Evolutionary conservation across 2,113 vertebrate genomes (phyloP), one percentile per base, ranked within the genome.

Genomic region (Corynorhinus townsendii): DNA sequence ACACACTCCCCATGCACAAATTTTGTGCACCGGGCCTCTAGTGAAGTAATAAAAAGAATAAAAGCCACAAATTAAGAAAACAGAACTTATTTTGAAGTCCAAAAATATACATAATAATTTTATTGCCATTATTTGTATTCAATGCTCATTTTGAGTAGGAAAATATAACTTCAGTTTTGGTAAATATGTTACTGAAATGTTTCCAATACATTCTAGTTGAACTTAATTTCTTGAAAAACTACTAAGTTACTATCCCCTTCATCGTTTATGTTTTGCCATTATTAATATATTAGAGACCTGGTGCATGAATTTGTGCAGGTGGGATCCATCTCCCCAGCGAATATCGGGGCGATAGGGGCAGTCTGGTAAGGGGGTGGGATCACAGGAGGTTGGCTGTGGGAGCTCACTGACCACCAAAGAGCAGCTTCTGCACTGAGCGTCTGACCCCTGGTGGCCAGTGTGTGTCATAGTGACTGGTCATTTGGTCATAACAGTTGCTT

Each of bases 21-120:
- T 54, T 54, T 20, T 54, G 52, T 54, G 52, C 52, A 54, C 52
- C 7, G 19, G 52, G 52, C 52, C 19, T 20, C 19, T 54, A 54
- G 52, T 90, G 17, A 94, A 69, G 38, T 75, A 66, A 86, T 89
- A 43, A 56, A 72, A 82, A 9, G 7, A 83, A 75, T 38, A 71
- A 81, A 80, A 76, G 26, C 4, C 5, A 71, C 26, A 86, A 85
- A 90, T 81, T 92, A 85, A 47, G 38, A 59, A 91, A 88, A 64
- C 14, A 73, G 14, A 90, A 71, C 9, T 88, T 77, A 52, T 19
- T 92, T 84, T 85, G 20, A 54, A 11, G 87, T 94, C 11, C 11
- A 86, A 80, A 95, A 92, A 66, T 64, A 64, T 45, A 24, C 5
- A 24, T 54, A n/a, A 73, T 87, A 56, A 81, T 45, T 9, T 71